Conservation (phyloP, 2,888 invertebrate genomes). For the Phanerotoma sp. region DNA sequence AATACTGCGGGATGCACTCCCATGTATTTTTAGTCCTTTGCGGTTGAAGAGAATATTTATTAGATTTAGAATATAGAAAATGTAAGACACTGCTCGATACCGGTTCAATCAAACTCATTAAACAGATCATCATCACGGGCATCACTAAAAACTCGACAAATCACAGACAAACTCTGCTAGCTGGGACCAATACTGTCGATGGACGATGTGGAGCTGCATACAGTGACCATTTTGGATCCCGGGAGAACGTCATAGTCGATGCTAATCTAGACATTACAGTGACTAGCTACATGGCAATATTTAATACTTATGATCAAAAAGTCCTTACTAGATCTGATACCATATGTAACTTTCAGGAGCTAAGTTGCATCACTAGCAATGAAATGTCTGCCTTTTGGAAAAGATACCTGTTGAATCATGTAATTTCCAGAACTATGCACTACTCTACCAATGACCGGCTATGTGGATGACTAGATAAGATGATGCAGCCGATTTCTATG, state of each 20-base stretch:
- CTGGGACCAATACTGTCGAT: too few relatives aligned
- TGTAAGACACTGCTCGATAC: neutral
- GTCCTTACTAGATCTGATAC: neutral
- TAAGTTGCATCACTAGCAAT: neutral
- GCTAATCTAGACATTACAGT: too few relatives aligned
- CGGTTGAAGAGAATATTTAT: too few relatives aligned
- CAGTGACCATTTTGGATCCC: too few relatives aligned
- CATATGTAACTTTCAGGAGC: neutral
- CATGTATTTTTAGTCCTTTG: too few relatives aligned
- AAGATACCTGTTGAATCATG: too few relatives aligned
- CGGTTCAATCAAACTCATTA: neutral
- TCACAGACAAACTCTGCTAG: too few relatives aligned
- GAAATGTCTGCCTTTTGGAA: neutral
- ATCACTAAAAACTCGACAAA: too few relatives aligned
- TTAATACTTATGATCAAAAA: neutral
- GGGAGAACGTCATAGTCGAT: neutral
- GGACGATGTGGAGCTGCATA: too few relatives aligned
- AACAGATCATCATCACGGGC: neutral
- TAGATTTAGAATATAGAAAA: too few relatives aligned
- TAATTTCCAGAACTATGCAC: too few relatives aligned
- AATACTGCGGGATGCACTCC: neutral
- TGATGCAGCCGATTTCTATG: neutral
- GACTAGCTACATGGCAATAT: neutral
- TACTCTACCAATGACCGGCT: too few relatives aligned
- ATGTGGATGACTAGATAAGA: neutral